A percentile compares a stretch with the other conserved stretches of the same genome.
Evolutionary conservation across 2,113 vertebrate species (phyloP).

Genomic region (Rhynchomys soricoides): DNA sequence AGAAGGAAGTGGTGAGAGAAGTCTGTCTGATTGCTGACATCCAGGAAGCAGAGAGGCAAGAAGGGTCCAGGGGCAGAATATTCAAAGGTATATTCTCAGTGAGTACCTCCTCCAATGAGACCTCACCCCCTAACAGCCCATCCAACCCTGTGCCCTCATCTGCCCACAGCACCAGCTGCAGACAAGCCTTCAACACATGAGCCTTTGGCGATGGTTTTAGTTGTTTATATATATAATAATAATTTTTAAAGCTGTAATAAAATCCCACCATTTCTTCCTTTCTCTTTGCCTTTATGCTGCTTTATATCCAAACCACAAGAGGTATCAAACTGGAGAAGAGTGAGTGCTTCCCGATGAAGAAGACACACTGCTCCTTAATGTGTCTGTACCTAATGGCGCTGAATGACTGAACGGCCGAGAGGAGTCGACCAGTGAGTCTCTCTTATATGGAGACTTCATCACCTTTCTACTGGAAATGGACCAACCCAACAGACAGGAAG

Average conservation of each 20-base stretch:
- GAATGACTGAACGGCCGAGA: background rate
- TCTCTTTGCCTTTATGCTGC: background rate
- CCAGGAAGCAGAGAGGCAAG: background rate
- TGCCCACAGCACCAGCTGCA: background rate
- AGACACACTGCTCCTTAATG: too few species aligned
- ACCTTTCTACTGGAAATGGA: background rate
- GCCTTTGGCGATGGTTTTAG: too few species aligned
- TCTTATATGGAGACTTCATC: background rate
- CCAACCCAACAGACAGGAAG: background rate
- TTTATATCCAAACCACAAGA: background rate
- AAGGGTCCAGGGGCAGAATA: background rate
- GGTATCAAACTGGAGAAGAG: background rate
- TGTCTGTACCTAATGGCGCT: background rate
- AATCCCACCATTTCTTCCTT: too few species aligned
- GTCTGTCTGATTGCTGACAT: background rate
- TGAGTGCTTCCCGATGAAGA: background rate
- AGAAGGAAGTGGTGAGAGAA: background rate
- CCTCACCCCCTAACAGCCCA: background rate
- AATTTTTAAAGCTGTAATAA: background rate
- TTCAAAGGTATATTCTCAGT: background rate
- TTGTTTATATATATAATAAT: background rate
- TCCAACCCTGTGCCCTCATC: background rate
- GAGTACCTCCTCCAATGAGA: background rate
- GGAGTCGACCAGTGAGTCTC: background rate
- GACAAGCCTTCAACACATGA: too few species aligned